These are phyloP conservation scores for Syngnathus typhle DNA, from an alignment of 2,113 vertebrate genomes.

Conservation along the genomic window DNA sequence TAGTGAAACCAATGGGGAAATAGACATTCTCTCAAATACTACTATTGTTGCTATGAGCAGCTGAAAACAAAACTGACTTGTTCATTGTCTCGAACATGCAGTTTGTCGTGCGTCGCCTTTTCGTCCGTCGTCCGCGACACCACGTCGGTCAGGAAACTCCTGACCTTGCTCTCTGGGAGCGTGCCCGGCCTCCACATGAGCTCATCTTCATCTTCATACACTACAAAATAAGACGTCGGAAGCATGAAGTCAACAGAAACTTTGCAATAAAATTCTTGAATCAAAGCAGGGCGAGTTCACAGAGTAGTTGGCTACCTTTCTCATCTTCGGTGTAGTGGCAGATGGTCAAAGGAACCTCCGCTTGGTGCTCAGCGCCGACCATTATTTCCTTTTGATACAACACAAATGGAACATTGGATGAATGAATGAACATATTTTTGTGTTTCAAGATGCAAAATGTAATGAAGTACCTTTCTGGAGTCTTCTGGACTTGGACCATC, in stretches of 20 bases:
- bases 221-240: constrained; percentile 57
- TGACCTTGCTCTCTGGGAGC: constrained; percentile 84
- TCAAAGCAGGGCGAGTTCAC: background rate
- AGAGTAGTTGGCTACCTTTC: constrained; percentile 69
- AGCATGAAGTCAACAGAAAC: background rate
- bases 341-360: constrained; percentile 85
- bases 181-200: constrained; percentile 86
- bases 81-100: constrained; percentile 84
- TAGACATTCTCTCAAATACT: background rate
- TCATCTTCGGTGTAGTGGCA: constrained; percentile 76
- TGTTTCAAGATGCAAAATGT: background rate
- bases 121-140: constrained; percentile 77
- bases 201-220: constrained; percentile 87
- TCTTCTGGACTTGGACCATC: constrained; percentile 89
- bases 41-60: too few species aligned
- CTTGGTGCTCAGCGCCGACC: constrained; percentile 93
- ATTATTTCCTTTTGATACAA: constrained; percentile 84
- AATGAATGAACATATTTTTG: background rate
- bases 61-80: constrained; percentile 72
- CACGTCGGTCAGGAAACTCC: constrained; percentile 83
- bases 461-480: constrained; percentile 80
- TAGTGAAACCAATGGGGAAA: background rate
- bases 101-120: constrained; percentile 71
- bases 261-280: background rate
- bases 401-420: constrained; percentile 1